Evolutionary conservation across 1,140 invertebrate species (phyloP).

Genomic region (Macrobrachium rosenbergii): DNA sequence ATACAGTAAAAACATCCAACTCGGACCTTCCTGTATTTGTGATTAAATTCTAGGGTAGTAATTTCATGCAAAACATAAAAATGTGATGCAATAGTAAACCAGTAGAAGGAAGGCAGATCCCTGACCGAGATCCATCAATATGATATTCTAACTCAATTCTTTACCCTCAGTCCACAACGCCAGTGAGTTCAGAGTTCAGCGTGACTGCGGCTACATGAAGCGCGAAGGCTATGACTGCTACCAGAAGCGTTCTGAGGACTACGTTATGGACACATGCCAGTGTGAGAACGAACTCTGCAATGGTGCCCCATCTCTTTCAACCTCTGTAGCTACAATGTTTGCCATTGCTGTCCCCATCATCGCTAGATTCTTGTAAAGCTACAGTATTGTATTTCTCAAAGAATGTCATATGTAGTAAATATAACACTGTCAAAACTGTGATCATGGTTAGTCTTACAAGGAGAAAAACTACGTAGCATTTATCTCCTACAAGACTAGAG

Average conservation of each 20-base stretch:
- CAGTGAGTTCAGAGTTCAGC: slow-evolving; percentile 27
- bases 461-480: too few relatives aligned
- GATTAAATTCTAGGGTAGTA: too few relatives aligned
- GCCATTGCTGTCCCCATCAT: slow-evolving; percentile 41
- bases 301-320: slow-evolving; percentile 22
- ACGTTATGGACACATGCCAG: slow-evolving; percentile 53
- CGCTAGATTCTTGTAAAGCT: slow-evolving; percentile 36
- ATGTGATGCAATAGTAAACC: too few relatives aligned
- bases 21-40: too few relatives aligned
- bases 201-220: slow-evolving; percentile 53
- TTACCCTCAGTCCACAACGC: background rate
- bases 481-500: too few relatives aligned
- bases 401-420: too few relatives aligned
- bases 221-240: slow-evolving; percentile 50
- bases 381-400: background rate
- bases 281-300: slow-evolving; percentile 53
- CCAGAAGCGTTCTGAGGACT: slow-evolving; percentile 59
- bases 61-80: too few relatives aligned
- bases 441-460: too few relatives aligned
- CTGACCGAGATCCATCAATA: too few relatives aligned
- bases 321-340: slow-evolving; percentile 18
- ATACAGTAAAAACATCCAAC: too few relatives aligned
- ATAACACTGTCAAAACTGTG: too few relatives aligned
- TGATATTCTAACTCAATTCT: too few relatives aligned
- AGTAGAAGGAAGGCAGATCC: background rate